Evolutionary conservation across 2,113 vertebrate genomes (phyloP), one percentile per base, ranked within the genome.

Genomic region (Entelurus aequoreus): DNA sequence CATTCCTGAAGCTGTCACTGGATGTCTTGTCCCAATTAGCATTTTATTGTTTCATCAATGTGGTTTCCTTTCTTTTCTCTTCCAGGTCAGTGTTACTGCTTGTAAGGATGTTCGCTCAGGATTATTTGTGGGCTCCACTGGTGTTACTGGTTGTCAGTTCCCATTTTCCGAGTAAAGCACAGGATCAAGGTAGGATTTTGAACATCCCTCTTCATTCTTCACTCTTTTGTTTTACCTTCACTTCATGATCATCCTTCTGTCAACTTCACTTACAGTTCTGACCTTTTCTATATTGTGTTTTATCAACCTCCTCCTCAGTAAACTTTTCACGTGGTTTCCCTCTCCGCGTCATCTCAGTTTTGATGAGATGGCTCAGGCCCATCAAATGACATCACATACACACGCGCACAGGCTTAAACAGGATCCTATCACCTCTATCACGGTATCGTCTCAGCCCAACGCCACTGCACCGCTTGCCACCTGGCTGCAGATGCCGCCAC

Each of bases 61-160:
- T 13, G 1, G 38, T 2, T 37, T 4, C n/a, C 57, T 40, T 28
- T 15, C 62, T 47, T 70, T 48, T 74, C 28, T 53, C 6, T 66
- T 44, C 15, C 72, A 87, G 87, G 79, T 83, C 54, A 77, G 81
- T 58, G 47, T 64, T 68, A 49, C 68, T 76, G 66, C n/a, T 75
- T 54, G 68, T 75, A 54, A 91, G 77, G 79, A 93, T 92, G 93
- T 91, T 88, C 86, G 75, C 81, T 74, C 69, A 60, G 49, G 79
- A 60, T 6, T 78, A 65, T 67, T 84, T 74, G 60, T 89, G 88
- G 84, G 72, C 88, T 72, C 74, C 89, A 28, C 83, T 93, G 78
- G 74, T 86, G 53, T 62, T 93, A 68, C 67, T 93, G 73, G 86
- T 76, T 19, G 49, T 90, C 16, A 61, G 84, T 63, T 42, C 80